A percentile compares a stretch with the other conserved stretches of the same genome.
These are phyloP conservation scores for Grantiella picta DNA, from an alignment of 2,113 vertebrate genomes.

Conservation along the genomic window DNA sequence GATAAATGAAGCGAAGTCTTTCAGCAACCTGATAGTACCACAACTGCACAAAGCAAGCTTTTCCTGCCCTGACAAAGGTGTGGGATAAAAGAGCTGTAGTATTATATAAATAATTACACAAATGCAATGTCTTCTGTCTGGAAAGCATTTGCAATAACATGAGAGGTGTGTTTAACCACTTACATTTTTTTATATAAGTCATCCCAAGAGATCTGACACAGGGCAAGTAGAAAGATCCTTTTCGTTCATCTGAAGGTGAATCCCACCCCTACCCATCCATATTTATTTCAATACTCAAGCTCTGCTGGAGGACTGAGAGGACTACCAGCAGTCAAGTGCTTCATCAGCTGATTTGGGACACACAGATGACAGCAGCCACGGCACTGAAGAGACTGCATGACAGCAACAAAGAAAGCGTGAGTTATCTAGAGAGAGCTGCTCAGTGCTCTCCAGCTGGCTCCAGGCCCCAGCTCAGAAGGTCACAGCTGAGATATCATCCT, in stretches of 20 bases:
- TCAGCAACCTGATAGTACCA: not conserved
- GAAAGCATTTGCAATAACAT: not conserved
- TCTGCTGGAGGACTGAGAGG: not conserved
- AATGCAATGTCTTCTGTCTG: not conserved
- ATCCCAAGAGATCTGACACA: not conserved
- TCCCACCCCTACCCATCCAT: no score
- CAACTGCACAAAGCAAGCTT: not conserved
- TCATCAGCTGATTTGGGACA: not conserved
- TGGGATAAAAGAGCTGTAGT: fast-evolving
- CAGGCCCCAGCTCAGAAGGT: not conserved
- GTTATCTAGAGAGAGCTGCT: not conserved
- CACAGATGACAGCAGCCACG: not conserved
- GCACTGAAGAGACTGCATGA: not conserved
- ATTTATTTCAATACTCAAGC: not conserved
- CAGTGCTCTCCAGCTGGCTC: not conserved
- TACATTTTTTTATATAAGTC: not conserved
- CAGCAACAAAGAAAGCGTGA: not conserved
- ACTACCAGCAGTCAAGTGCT: not conserved
- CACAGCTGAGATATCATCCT: not conserved
- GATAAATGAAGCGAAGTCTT: not conserved
- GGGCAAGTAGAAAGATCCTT: not conserved
- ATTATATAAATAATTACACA: not conserved
- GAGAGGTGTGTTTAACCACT: not conserved
- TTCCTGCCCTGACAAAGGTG: not conserved
- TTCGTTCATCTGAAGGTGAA: not conserved